A percentile compares a stretch with the other conserved stretches of the same genome.
These are phyloP conservation scores for Acanthisitta chloris DNA, from an alignment of 2,113 vertebrate genomes.

Conservation along the genomic window DNA sequence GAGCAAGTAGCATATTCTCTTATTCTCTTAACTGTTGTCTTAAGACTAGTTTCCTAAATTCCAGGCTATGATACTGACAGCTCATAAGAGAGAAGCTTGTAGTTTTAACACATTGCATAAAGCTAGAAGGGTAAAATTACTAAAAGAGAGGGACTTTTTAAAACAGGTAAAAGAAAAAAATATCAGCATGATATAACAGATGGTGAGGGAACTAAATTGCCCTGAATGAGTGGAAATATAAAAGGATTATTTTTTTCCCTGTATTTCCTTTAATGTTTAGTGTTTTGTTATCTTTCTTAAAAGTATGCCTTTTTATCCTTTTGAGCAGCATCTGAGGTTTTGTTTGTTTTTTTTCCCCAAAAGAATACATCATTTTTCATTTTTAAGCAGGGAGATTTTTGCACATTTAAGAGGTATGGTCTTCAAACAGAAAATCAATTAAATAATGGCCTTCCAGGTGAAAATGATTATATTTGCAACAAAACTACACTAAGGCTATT, in stretches of 20 bases:
- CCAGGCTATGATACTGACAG: neutral
- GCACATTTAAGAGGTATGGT: neutral
- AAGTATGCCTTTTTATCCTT: neutral
- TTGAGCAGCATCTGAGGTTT: neutral
- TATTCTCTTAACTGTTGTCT: neutral
- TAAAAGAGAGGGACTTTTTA: neutral
- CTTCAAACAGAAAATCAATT: neutral
- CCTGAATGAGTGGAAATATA: neutral
- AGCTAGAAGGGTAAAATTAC: neutral
- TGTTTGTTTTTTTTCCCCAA: neutral
- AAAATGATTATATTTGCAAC: neutral
- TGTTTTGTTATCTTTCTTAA: neutral
- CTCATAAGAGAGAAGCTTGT: neutral
- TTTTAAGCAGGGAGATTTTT: neutral
- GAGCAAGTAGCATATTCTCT: neutral
- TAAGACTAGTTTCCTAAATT: neutral
- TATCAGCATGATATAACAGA: neutral
- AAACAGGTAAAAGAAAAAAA: neutral
- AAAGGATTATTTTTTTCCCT: neutral
- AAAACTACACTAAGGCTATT: neutral
- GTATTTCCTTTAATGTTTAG: fast-evolving
- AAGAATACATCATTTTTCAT: neutral
- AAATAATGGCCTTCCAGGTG: neutral
- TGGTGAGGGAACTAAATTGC: neutral
- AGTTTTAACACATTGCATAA: neutral